Percentiles rank a stretch among this genome's conserved stretches.
These are phyloP conservation scores for Diachasmimorpha longicaudata DNA, from an alignment of 1,140 invertebrate species.

Conservation along the genomic window DNA sequence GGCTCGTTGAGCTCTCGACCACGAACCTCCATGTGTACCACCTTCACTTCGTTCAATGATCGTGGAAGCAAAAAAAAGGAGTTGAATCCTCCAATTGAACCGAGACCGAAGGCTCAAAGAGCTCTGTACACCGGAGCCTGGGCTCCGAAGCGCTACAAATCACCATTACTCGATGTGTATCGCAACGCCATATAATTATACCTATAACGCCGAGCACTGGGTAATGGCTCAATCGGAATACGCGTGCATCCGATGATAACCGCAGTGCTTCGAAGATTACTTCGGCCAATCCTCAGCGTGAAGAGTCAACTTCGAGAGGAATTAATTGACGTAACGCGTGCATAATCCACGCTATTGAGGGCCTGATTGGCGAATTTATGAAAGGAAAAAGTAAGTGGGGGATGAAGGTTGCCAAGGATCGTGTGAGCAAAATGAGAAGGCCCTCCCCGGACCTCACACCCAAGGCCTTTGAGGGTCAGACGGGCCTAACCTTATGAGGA, in stretches of 20 bases:
- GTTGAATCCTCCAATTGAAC: not conserved
- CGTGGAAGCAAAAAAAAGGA: constrained; percentile 13
- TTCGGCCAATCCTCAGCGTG: too few species aligned
- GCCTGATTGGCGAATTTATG: too few species aligned
- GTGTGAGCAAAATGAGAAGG: too few species aligned
- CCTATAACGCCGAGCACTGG: constrained; percentile 59
- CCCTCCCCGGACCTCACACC: too few species aligned
- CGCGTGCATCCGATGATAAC: constrained; percentile 24
- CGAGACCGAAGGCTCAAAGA: not conserved
- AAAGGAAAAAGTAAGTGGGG: too few species aligned
- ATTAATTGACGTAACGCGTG: too few species aligned
- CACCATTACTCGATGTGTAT: constrained; percentile 64
- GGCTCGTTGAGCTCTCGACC: not conserved
- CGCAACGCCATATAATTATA: constrained; percentile 62
- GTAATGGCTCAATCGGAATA: constrained; percentile 61
- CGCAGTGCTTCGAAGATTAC: not conserved
- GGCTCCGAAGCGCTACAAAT: constrained; percentile 49
- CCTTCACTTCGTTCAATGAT: constrained; percentile 17
- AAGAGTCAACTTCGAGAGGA: too few species aligned
- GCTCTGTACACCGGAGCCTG: not conserved
- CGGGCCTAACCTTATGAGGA: too few species aligned
- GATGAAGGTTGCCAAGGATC: too few species aligned
- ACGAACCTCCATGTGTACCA: not conserved
- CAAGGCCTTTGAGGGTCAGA: too few species aligned
- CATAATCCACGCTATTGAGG: too few species aligned